Conservation (phyloP, 2,797 vertebrate genomes). For the Amblyraja radiata region DNA sequence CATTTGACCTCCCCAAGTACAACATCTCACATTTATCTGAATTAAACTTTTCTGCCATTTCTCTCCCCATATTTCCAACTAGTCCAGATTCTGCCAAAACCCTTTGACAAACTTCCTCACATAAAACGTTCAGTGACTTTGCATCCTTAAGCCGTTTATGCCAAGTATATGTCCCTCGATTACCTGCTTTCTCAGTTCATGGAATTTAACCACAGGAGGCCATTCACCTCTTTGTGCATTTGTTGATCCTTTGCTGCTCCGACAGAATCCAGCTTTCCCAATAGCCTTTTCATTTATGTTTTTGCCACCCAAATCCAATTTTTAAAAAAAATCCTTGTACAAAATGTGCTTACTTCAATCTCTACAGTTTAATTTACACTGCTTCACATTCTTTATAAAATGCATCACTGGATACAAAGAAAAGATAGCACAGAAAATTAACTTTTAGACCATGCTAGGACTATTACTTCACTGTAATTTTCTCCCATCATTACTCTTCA, state of each 20-base stretch:
- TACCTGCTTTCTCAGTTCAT: neutral
- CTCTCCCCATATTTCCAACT: too few relatives aligned
- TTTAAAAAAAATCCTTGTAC: neutral
- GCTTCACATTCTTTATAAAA: too few relatives aligned
- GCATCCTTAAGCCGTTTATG: neutral
- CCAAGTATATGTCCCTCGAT: neutral
- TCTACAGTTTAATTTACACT: too few relatives aligned
- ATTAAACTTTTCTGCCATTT: too few relatives aligned
- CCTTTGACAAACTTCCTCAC: too few relatives aligned
- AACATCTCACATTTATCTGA: neutral
- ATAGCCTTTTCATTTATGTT: neutral
- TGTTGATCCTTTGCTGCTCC: neutral
- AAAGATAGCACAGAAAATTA: too few relatives aligned
- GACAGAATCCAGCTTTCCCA: neutral
- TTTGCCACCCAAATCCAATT: neutral
- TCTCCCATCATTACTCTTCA: too few relatives aligned
- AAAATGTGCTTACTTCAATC: too few relatives aligned
- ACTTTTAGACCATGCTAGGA: too few relatives aligned
- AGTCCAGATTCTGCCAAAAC: too few relatives aligned
- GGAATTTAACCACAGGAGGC: neutral
- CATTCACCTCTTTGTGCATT: neutral
- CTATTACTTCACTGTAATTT: too few relatives aligned
- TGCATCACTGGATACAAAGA: too few relatives aligned
- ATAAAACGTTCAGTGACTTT: neutral
- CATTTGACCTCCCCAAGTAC: neutral